Percentiles rank a stretch among this genome's conserved stretches.
Evolutionary conservation across 2,113 vertebrate species (phyloP).

Genomic region (Fulica atra): DNA sequence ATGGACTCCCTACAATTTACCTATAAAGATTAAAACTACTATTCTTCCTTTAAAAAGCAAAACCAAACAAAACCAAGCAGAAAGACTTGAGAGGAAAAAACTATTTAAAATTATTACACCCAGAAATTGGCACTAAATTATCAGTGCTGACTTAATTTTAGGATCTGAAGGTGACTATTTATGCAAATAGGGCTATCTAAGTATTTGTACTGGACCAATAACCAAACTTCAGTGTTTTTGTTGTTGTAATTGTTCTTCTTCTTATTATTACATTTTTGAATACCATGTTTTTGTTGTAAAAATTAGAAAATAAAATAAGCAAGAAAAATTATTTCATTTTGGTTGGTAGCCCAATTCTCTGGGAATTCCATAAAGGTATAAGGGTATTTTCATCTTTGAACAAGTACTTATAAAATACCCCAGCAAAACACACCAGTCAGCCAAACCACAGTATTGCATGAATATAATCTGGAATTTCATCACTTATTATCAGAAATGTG

Average conservation of each 20-base stretch:
- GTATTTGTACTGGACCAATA: neutral
- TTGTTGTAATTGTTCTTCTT: neutral
- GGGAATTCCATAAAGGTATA: neutral
- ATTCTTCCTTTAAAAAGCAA: neutral
- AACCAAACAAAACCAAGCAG: neutral
- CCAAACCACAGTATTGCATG: neutral
- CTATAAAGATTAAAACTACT: neutral
- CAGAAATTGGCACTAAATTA: neutral
- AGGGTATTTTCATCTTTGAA: neutral
- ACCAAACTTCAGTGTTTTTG: neutral
- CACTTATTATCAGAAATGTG: neutral
- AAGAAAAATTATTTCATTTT: neutral
- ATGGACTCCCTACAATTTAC: neutral
- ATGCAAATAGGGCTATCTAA: neutral
- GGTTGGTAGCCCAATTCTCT: neutral
- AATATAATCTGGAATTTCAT: neutral
- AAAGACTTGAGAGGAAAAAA: neutral
- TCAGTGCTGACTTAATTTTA: neutral
- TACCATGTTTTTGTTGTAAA: neutral
- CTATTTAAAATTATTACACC: neutral
- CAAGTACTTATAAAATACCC: neutral
- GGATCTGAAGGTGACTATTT: neutral
- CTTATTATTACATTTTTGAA: neutral
- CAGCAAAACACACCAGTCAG: neutral
- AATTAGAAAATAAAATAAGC: rapidly evolving